phyloP scores from a whole-genome alignment of 2,113 vertebrate species.

The Lagopus muta region DNA sequence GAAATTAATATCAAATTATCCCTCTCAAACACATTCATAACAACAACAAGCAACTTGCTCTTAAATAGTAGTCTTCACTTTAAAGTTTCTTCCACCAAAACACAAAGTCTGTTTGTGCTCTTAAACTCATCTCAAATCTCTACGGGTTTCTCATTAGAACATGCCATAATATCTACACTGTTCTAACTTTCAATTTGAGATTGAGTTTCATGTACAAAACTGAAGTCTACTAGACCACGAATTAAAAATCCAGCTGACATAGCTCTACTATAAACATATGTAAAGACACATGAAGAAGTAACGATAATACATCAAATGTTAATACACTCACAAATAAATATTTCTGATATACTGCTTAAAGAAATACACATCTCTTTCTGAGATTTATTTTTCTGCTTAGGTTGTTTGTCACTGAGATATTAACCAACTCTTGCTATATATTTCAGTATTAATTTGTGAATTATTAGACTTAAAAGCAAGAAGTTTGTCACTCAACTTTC shows the following conservation, averaged over 20 bases:
- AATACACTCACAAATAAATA: not conserved
- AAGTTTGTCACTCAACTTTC: rapidly evolving
- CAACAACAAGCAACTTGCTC: not conserved
- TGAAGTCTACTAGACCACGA: not conserved
- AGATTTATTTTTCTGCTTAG: not conserved
- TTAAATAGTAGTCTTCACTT: not conserved
- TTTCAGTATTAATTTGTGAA: not conserved
- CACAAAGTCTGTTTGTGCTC: not conserved
- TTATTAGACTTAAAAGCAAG: not conserved
- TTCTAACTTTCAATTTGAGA: not conserved
- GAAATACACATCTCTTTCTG: not conserved
- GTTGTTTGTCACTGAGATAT: not conserved
- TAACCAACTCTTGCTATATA: not conserved
- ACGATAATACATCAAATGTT: not conserved
- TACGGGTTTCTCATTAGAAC: not conserved
- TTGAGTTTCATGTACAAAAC: not conserved
- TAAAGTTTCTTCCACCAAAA: not conserved
- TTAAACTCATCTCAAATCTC: not conserved
- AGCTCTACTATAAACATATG: not conserved
- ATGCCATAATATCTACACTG: not conserved
- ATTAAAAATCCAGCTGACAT: not conserved
- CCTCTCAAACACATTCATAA: not conserved
- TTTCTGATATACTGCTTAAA: not conserved
- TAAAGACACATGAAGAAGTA: not conserved
- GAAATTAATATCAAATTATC: not conserved